These are phyloP conservation scores for Hemistola chrysoprasaria DNA, from an alignment of 2,888 invertebrate genomes.

Conservation along the genomic window DNA sequence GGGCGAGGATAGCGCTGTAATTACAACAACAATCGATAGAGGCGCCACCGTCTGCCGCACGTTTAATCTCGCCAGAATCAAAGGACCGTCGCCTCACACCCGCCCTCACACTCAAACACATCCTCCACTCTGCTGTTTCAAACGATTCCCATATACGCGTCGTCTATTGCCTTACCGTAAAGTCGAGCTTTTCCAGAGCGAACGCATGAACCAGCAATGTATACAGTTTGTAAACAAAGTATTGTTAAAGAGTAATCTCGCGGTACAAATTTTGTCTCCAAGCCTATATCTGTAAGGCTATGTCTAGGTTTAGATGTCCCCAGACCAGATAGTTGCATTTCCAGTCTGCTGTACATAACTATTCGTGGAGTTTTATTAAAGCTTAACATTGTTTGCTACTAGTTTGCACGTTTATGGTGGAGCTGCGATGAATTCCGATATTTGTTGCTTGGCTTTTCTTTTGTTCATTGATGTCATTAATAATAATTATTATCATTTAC, in stretches of 20 bases:
- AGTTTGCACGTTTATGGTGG: slow-evolving; percentile 23
- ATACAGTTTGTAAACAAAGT: slow-evolving; percentile 21
- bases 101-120: slow-evolving; percentile 54
- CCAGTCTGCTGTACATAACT: slow-evolving; percentile 66
- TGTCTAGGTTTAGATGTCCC: slow-evolving; percentile 70
- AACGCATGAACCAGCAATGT: slow-evolving; percentile 39
- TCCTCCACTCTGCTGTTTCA: slow-evolving; percentile 30
- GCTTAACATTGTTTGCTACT: slow-evolving; percentile 60
- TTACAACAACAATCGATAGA: slow-evolving; percentile 83
- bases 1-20: slow-evolving; percentile 81
- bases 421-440: slow-evolving; percentile 4
- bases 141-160: slow-evolving; percentile 9
- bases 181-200: slow-evolving; percentile 1
- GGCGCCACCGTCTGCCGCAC: slow-evolving; percentile 82
- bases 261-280: slow-evolving; percentile 71
- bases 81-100: slow-evolving; percentile 79
- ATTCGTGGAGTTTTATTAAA: slow-evolving; percentile 69
- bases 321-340: slow-evolving; percentile 77
- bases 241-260: slow-evolving; percentile 51
- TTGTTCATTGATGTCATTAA: not conserved
- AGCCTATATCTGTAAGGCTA: slow-evolving; percentile 71
- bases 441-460: not conserved
- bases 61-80: slow-evolving; percentile 81
- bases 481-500: too few species aligned
- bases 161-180: slow-evolving; percentile 52